A percentile compares a stretch with the other conserved stretches of the same genome.
These are phyloP conservation scores for Mythimna impura DNA, from an alignment of 2,888 invertebrate genomes.

Conservation along the genomic window DNA sequence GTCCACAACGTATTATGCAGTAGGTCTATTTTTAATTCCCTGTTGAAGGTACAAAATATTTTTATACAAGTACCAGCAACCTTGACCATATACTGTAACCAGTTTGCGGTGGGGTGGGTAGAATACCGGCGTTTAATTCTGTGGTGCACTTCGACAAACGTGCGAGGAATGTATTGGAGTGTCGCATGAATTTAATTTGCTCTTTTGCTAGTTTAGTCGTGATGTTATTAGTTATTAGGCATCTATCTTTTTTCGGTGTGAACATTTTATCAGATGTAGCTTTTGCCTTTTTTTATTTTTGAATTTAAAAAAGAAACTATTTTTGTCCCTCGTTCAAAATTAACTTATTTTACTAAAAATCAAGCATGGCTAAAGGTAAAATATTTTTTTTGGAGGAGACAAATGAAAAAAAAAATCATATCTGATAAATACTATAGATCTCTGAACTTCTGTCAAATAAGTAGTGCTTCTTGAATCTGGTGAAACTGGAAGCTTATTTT, in stretches of 20 bases:
- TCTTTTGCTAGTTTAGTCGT: slow-evolving; percentile 9
- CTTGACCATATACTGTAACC: slow-evolving; percentile 63
- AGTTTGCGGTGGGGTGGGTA: slow-evolving; percentile 37
- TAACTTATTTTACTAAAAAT: too few species aligned
- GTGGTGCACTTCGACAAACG: slow-evolving; percentile 4
- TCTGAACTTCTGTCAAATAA: too few species aligned
- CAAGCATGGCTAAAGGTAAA: too few species aligned
- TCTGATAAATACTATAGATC: too few species aligned
- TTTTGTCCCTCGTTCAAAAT: background rate
- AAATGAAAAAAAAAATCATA: too few species aligned
- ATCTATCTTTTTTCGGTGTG: background rate
- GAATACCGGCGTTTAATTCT: slow-evolving; percentile 25
- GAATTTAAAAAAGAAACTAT: background rate
- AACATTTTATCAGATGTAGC: too few species aligned
- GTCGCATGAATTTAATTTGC: slow-evolving; percentile 26
- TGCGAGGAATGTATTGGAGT: slow-evolving; percentile 34
- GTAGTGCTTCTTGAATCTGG: background rate
- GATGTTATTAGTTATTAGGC: background rate
- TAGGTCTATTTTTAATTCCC: slow-evolving; percentile 48
- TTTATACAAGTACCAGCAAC: slow-evolving; percentile 47
- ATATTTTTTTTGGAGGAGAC: too few species aligned
- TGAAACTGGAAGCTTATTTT: too few species aligned
- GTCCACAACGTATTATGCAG: slow-evolving; percentile 48
- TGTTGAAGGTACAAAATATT: slow-evolving; percentile 48
- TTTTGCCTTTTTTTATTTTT: background rate